These are phyloP conservation scores for Mesembrinibis cayennensis DNA, from an alignment of 2,113 vertebrate species.

Conservation along the genomic window DNA sequence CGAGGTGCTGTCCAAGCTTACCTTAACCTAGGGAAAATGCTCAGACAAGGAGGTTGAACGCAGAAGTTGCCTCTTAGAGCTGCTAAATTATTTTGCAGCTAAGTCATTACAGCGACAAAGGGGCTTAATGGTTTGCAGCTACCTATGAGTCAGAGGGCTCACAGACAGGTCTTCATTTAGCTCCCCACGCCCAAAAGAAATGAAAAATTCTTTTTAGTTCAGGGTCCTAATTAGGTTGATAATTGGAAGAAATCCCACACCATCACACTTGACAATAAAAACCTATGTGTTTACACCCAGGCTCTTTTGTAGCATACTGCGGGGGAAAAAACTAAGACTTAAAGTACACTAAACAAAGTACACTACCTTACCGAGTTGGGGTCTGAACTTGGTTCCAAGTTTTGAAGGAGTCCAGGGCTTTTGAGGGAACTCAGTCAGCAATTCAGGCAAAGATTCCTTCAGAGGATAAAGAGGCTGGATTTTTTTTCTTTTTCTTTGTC, in stretches of 20 bases:
- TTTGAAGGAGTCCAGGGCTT: background rate
- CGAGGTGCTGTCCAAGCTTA: background rate
- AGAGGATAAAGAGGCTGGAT: background rate
- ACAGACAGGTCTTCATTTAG: background rate
- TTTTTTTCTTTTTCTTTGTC: background rate
- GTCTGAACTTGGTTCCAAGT: background rate
- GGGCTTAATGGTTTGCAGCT: background rate
- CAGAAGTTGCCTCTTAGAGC: background rate
- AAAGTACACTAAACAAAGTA: background rate
- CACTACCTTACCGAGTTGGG: background rate
- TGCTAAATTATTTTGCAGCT: background rate
- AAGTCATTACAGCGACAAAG: background rate
- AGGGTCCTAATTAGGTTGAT: background rate
- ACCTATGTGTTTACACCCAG: background rate
- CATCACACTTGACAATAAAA: background rate
- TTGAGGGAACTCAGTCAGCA: background rate
- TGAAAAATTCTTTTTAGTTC: background rate
- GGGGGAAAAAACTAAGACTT: background rate
- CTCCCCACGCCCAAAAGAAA: background rate
- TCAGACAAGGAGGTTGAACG: background rate
- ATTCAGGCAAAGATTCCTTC: background rate
- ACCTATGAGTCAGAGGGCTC: background rate
- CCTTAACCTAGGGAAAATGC: background rate
- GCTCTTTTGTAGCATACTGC: background rate
- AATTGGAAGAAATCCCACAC: background rate